Evolutionary conservation across 2,113 vertebrate genomes (phyloP).

Genomic region (Erythrocercus mccallii): DNA sequence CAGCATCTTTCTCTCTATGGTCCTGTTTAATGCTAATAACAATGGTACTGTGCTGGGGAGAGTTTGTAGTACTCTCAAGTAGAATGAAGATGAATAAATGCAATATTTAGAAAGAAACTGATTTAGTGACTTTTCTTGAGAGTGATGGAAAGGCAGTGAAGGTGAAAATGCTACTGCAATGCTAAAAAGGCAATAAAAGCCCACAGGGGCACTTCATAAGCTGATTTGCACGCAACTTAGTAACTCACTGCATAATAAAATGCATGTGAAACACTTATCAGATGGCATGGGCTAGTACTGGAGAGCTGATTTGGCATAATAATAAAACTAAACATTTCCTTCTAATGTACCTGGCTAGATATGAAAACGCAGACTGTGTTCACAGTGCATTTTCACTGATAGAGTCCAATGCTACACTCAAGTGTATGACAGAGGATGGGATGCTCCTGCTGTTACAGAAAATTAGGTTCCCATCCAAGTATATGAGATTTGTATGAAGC

Average conservation of each 20-base stretch:
- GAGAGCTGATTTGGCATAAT: not conserved
- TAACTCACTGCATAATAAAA: not conserved
- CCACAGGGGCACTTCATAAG: not conserved
- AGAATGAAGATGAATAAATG: not conserved
- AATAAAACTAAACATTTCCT: not conserved
- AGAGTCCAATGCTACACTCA: not conserved
- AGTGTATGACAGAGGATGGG: not conserved
- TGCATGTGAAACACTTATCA: not conserved
- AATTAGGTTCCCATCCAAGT: not conserved
- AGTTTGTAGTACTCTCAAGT: not conserved
- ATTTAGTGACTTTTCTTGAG: conserved; percentile 7
- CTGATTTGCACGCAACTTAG: not conserved
- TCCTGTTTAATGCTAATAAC: not conserved
- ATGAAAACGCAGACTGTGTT: not conserved
- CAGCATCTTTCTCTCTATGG: not conserved
- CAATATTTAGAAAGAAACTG: not conserved
- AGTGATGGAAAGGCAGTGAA: not conserved
- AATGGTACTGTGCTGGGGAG: not conserved
- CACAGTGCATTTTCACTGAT: not conserved
- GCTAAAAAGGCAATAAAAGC: not conserved
- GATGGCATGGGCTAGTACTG: not conserved
- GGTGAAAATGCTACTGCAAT: not conserved
- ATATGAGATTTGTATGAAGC: not conserved
- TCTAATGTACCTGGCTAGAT: not conserved
- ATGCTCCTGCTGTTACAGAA: not conserved